Percentiles rank a stretch among this genome's conserved stretches.
Conservation (phyloP, 2,113 vertebrate species). For the Entelurus aequoreus region DNA sequence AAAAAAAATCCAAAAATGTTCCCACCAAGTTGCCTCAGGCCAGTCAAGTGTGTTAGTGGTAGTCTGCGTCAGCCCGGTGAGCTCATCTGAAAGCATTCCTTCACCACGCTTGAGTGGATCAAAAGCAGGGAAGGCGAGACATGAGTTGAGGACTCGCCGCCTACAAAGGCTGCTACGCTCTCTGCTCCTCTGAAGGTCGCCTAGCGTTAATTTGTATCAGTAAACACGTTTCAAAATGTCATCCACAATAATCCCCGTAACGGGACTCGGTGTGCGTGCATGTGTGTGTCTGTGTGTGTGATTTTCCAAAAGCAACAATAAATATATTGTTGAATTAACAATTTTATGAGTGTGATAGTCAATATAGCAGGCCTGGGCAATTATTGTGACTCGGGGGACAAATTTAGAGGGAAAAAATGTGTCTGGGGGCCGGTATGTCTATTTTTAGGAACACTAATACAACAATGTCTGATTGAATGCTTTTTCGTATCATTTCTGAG, state of each 20-base stretch:
- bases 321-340: no score
- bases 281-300: slow-evolving; percentile 16
- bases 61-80: slow-evolving; percentile 22
- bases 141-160: slow-evolving; percentile 38
- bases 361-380: no score
- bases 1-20: no score
- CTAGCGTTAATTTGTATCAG: slow-evolving; percentile 73
- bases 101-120: background rate
- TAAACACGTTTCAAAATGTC: slow-evolving; percentile 73
- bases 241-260: slow-evolving; percentile 41
- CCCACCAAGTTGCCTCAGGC: background rate
- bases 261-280: slow-evolving; percentile 14
- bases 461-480: no score
- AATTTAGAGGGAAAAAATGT: no score
- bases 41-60: background rate
- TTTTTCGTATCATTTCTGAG: no score
- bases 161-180: slow-evolving; percentile 51
- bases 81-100: slow-evolving; percentile 60
- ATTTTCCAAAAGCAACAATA: background rate
- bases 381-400: no score
- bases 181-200: slow-evolving; percentile 57
- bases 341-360: no score
- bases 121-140: slow-evolving; percentile 2
- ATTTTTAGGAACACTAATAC: no score
- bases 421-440: no score